Evolutionary conservation across 2,797 vertebrate species (phyloP), one percentile per base, ranked within the genome.

Genomic region (Carapus acus): DNA sequence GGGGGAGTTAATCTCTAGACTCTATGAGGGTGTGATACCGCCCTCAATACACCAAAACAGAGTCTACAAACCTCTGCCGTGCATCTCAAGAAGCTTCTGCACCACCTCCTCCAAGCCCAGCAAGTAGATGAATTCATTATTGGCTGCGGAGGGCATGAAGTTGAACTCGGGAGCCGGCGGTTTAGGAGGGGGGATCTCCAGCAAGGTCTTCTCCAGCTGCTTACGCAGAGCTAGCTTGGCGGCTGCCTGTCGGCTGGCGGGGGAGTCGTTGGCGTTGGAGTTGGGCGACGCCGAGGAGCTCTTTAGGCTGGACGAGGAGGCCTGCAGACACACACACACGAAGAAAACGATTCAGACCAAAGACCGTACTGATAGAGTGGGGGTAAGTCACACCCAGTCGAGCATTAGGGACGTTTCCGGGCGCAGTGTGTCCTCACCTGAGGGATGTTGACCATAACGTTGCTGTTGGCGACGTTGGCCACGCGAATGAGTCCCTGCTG

Each of bases 101-200:
- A 99, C 96, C 49, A 99, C 96, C 74, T 97, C 96, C 68, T 98
- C 96, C 74, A 98, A 82, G 1, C 96, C 96, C 6, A 99, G 90
- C 75, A 99, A 76, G 85, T 98, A 98, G 78, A 98, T 98, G 64
- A 99, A 99, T 78, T 99, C 96, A 5, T 97, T 98, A 66, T 98
- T 99, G 62, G 95, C 96, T 0, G 96, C 96, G 0, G 96, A 98
- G 0, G 96, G 96, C 72, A 99, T 83, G 77, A 99, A 98, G 74
- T 91, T 96, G 80, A 99, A 93, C 75, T 97, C 94, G 0, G 95
- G 94, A 0, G 94, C 91, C 0, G 95, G 92, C 0, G 96, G 94
- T 62, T 97, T 96, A 18, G 96, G 96, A 0, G 96, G 94, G 13
- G 96, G 94, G 54, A 99, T 99, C 81, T 98, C 96, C 60, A 98